phyloP scores from a whole-genome alignment of 2,797 vertebrate species.

The Darevskia mixta region DNA sequence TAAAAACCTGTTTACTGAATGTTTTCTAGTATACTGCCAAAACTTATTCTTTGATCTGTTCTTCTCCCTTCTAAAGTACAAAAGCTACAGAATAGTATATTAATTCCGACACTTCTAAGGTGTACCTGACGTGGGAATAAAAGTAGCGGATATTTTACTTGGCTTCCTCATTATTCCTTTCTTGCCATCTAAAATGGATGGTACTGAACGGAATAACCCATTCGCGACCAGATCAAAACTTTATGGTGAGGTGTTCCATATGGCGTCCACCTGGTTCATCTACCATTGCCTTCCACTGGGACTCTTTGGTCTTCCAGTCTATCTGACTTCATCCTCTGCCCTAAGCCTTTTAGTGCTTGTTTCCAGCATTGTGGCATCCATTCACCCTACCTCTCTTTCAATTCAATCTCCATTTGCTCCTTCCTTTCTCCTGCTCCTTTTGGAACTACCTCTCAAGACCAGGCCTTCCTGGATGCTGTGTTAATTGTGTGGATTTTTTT shows the following conservation, averaged over 20 bases:
- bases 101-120: not conserved
- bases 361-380: not conserved
- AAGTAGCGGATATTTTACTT: not conserved
- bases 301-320: not conserved
- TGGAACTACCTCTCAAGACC: not conserved
- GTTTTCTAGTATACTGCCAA: constrained; percentile 22
- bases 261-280: not conserved
- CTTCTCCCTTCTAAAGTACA: not conserved
- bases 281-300: not conserved
- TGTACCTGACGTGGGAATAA: not conserved
- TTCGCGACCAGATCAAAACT: no score
- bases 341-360: no score
- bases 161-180: not conserved
- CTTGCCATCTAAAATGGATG: not conserved
- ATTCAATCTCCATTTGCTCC: no score
- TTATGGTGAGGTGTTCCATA: not conserved
- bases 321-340: not conserved
- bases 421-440: not conserved
- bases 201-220: not conserved
- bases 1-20: not conserved
- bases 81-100: constrained; percentile 1
- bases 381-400: not conserved
- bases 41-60: constrained; percentile 21
- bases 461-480: no score
- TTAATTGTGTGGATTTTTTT: no score